Base-by-base conservation (phyloP, 2,797 vertebrate genomes). In the Sebastes jordani region DNA sequence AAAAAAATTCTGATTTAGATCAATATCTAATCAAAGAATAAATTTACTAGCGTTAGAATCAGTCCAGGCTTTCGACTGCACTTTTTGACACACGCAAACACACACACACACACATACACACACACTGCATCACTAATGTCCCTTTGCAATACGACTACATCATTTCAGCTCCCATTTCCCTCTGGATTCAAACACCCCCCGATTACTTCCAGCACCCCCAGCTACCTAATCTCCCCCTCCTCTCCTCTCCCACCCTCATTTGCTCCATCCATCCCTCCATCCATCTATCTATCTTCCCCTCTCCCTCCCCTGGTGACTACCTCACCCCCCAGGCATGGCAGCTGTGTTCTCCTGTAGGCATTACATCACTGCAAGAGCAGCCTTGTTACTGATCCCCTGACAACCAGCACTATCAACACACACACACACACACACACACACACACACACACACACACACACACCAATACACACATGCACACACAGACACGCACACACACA, bases 331-430 rank as follows among this genome's bases (percentile, higher is more conserved):
- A 90, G 92, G 92, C 95, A 96, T 95, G 94, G 88, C 95, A 96
- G 95, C 95, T 96, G 96, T 90, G 92, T 91, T 90, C 94, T 94
- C 91, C 90, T 93, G 87, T 90, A 93, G 88, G 94, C 93, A 95
- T 96, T 94, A 95, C 96, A 91, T 96, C 96, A 96, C 89, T 92
- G 88, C 86, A 93, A 93, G 93, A 92, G 93, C 94, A 94, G 91
- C 88, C 91, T 84, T 94, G 94, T 94, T 94, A 93, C 92, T 91
- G 91, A 95, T 95, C 91, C 91, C 92, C 88, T 94, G 89, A 93
- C 94, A 95, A 94, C 91, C 86, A 88, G 88, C 68, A 83, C 77
- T 82, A 86, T 93, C 92, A 92, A 93, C 88, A 86, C 87, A 90
- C 82, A 84, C 76, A 76, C 63, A 68, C 78, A 75, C 76, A 71